Conservation (phyloP, 2,797 vertebrate genomes). For the Potorous gilbertii region DNA sequence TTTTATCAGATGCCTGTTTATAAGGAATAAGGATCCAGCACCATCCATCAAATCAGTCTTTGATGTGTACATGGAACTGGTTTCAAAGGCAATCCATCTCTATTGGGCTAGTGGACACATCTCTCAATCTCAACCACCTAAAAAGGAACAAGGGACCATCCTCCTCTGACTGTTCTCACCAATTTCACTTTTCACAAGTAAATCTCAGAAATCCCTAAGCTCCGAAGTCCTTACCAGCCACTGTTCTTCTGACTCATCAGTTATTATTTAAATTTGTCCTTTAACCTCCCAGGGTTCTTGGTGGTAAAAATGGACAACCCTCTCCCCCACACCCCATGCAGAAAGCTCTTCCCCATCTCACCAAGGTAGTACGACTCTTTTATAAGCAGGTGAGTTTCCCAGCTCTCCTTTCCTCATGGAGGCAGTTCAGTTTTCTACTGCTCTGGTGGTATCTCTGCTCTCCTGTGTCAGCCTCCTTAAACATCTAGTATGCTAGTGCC, state of each 20-base stretch:
- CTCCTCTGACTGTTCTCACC: not conserved
- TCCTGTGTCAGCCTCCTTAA: not conserved
- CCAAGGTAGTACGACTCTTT: not conserved
- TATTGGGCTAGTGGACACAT: too few relatives aligned
- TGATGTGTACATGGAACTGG: not conserved
- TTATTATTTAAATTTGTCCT: not conserved
- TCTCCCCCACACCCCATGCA: not conserved
- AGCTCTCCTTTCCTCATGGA: too few relatives aligned
- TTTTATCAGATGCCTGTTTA: too few relatives aligned
- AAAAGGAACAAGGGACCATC: not conserved
- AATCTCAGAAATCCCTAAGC: not conserved
- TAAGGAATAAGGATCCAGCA: too few relatives aligned
- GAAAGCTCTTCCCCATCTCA: not conserved
- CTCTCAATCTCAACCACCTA: not conserved
- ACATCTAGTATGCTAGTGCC: not conserved
- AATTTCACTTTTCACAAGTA: not conserved
- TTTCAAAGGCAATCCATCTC: not conserved
- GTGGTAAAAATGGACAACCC: not conserved
- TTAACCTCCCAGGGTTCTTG: not conserved
- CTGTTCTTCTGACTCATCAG: not conserved
- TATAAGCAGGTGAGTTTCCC: too few relatives aligned
- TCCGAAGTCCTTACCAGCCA: not conserved
- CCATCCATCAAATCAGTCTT: too few relatives aligned
- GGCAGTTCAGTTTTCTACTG: not conserved
- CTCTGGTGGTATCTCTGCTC: not conserved